phyloP scores from a whole-genome alignment of 2,888 invertebrate species.

The Pediacus dermestoides region DNA sequence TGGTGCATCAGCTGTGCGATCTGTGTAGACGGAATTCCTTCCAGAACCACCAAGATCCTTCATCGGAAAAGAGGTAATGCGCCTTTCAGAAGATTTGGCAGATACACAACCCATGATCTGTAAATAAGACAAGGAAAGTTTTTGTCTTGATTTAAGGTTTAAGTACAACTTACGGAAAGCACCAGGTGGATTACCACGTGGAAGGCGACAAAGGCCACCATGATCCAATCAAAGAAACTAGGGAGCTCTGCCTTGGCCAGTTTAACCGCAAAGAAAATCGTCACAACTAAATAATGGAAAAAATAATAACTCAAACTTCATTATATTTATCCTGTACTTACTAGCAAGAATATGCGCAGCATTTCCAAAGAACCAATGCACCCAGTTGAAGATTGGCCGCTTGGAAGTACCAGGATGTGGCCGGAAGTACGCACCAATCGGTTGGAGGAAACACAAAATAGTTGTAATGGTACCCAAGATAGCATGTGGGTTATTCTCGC shows the following conservation, averaged over 20 bases:
- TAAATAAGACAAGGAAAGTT: constrained; percentile 32
- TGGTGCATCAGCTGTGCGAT: constrained; percentile 73
- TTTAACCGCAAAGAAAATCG: constrained; percentile 88
- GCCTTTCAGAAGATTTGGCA: constrained; percentile 67
- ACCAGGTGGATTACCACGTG: constrained; percentile 85
- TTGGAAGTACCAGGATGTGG: constrained; percentile 79
- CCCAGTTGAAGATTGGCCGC: constrained; percentile 85
- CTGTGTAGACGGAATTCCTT: constrained; percentile 59
- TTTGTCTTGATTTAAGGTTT: background rate
- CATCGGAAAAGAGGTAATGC: constrained; percentile 81
- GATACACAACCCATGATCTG: constrained; percentile 76
- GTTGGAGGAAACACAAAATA: constrained; percentile 77
- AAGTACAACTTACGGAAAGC: constrained; percentile 67
- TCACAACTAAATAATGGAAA: constrained; percentile 66
- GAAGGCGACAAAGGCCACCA: constrained; percentile 85
- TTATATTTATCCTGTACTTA: constrained; percentile 51
- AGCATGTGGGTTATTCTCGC: constrained; percentile 75
- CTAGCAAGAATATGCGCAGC: constrained; percentile 82
- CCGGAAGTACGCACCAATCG: constrained; percentile 80
- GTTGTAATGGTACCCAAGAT: constrained; percentile 77
- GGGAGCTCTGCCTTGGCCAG: constrained; percentile 83
- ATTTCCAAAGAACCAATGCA: constrained; percentile 87
- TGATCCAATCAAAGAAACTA: constrained; percentile 80
- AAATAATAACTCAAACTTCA: background rate
- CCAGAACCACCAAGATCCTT: constrained; percentile 71